These are phyloP conservation scores for Trissolcus basalis DNA, from an alignment of 1,140 invertebrate genomes.

Conservation along the genomic window DNA sequence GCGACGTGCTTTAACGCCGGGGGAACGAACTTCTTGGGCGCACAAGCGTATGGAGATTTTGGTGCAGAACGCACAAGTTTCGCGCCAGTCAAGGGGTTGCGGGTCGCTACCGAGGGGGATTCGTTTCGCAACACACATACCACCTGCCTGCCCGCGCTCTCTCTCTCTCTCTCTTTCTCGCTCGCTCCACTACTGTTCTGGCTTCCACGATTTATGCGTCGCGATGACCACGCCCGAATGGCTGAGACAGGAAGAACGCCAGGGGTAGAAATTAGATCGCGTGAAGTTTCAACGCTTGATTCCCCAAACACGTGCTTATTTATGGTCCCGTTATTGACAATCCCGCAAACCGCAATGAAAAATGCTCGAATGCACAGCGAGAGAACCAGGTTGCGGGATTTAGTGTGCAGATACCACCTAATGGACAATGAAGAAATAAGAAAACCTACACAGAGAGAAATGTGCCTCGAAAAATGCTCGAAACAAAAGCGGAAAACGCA, in stretches of 20 bases:
- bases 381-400: too few species aligned
- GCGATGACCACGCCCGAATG: conserved; percentile 62
- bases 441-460: too few species aligned
- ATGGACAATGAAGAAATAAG: background rate
- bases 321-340: conserved; percentile 61
- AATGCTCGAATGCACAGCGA: background rate
- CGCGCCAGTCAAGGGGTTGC: conserved; percentile 26
- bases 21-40: conserved; percentile 29
- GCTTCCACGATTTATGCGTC: conserved; percentile 62
- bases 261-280: conserved; percentile 5
- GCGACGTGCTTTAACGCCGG: conserved; percentile 55
- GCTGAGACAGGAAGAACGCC: background rate
- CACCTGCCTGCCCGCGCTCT: conserved; percentile 24
- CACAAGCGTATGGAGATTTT: conserved; percentile 43
- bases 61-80: conserved; percentile 51
- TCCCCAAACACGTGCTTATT: conserved; percentile 44
- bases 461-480: too few species aligned
- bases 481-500: too few species aligned
- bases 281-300: conserved; percentile 6
- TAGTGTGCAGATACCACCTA: background rate
- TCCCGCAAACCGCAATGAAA: conserved; percentile 25
- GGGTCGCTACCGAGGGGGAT: conserved; percentile 48
- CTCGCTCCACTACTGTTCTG: conserved; percentile 17
- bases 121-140: conserved; percentile 62
- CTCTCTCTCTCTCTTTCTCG: conserved; percentile 16